These are phyloP conservation scores for Mamestra configurata DNA, from an alignment of 1,140 invertebrate genomes.

Conservation along the genomic window DNA sequence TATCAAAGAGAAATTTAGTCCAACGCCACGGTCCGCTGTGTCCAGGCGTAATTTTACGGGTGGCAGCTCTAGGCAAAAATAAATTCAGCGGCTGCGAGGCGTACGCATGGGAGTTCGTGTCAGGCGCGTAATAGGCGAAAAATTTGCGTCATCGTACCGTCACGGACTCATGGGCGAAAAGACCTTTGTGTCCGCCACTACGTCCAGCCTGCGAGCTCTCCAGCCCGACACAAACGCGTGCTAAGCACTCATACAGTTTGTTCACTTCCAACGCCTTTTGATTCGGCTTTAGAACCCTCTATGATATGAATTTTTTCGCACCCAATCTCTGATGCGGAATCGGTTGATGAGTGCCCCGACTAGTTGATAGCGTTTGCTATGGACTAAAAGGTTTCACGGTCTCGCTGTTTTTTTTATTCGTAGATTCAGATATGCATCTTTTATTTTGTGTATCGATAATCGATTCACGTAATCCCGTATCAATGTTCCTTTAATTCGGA, in stretches of 20 bases:
- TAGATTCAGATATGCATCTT: background rate
- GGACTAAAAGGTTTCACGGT: background rate
- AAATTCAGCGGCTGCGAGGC: constrained; percentile 14
- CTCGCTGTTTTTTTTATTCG: background rate
- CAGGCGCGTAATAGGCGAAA: constrained; percentile 37
- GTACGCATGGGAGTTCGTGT: constrained; percentile 17
- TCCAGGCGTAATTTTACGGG: constrained; percentile 50
- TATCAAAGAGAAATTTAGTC: constrained; percentile 27
- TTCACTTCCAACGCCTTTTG: constrained; percentile 40
- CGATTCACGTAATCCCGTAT: background rate
- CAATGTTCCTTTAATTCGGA: constrained; percentile 17
- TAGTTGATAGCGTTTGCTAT: background rate
- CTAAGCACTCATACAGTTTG: constrained; percentile 26
- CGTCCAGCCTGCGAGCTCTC: background rate
- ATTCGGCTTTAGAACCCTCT: constrained; percentile 24
- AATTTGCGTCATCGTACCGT: constrained; percentile 26
- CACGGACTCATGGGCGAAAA: background rate
- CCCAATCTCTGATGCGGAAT: constrained; percentile 10
- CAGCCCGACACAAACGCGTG: constrained; percentile 6
- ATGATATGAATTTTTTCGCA: constrained; percentile 21
- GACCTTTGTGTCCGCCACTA: constrained; percentile 29
- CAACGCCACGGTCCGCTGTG: constrained; percentile 22
- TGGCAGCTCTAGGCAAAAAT: constrained; percentile 48
- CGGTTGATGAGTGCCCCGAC: background rate
- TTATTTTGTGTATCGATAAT: constrained; percentile 6